These are phyloP conservation scores for Pelmatolapia mariae DNA, from an alignment of 2,113 vertebrate species.

Conservation along the genomic window DNA sequence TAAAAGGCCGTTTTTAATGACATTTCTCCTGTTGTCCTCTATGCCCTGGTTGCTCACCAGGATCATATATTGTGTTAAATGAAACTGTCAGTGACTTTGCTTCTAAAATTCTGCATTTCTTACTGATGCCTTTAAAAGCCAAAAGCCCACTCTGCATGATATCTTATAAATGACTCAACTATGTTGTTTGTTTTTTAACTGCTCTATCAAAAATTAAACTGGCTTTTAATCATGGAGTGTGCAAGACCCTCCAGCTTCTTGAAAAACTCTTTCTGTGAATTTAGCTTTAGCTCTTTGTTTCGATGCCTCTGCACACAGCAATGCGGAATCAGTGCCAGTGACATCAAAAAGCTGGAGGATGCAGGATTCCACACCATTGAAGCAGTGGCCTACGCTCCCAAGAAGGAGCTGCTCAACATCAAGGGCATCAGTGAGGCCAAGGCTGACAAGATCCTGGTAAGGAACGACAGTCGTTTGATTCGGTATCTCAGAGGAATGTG, in stretches of 20 bases:
- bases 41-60: background rate
- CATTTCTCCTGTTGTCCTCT: background rate
- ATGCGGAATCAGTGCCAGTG: conserved; percentile 88
- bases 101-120: background rate
- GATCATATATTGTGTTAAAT: background rate
- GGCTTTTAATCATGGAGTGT: background rate
- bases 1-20: background rate
- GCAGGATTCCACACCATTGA: conserved; percentile 97
- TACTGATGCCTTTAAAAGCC: background rate
- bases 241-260: background rate
- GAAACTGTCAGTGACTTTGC: background rate
- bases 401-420: conserved; percentile 94
- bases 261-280: background rate
- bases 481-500: background rate
- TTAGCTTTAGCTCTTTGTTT: background rate
- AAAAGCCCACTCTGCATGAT: background rate
- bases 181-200: background rate
- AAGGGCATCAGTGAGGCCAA: conserved; percentile 98
- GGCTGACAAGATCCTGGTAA: conserved; percentile 93
- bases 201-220: background rate
- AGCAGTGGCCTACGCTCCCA: conserved; percentile 92
- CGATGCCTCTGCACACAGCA: conserved; percentile 69
- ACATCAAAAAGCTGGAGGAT: conserved; percentile 95
- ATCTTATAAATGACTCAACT: background rate
- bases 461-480: background rate